Evolutionary conservation across 2,797 vertebrate genomes (phyloP).

Genomic region (Synaphobranchus kaupii): DNA sequence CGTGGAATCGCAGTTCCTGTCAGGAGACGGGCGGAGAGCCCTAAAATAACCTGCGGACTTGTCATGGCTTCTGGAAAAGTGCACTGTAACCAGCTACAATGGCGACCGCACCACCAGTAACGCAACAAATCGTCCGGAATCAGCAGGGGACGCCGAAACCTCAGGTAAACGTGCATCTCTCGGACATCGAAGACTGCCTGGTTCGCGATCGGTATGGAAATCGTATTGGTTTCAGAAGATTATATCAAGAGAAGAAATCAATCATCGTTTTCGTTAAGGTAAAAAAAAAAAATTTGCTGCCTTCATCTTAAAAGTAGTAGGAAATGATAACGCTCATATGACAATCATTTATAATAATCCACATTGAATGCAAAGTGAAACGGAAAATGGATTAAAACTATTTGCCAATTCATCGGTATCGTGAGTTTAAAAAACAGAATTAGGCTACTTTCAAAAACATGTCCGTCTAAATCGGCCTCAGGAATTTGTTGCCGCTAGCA

Average conservation of each 20-base stretch:
- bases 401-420: not conserved
- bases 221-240: constrained; percentile 66
- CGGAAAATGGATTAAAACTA: not conserved
- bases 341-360: not conserved
- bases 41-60: constrained; percentile 62
- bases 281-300: constrained; percentile 64
- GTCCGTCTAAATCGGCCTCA: not conserved
- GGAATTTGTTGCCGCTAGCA: not conserved
- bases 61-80: constrained; percentile 35
- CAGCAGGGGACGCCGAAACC: not conserved
- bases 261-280: constrained; percentile 90
- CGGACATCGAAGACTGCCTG: constrained; percentile 67
- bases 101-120: constrained; percentile 69
- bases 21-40: constrained; percentile 47
- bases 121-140: constrained; percentile 70
- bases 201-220: constrained; percentile 74
- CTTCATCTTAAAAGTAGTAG: not conserved
- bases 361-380: not conserved
- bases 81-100: constrained; percentile 47
- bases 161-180: constrained; percentile 44
- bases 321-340: not conserved
- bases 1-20: constrained; percentile 49
- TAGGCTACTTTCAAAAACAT: not conserved
- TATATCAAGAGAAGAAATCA: constrained; percentile 77
- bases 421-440: not conserved